Evolutionary conservation across 92 coral and sea anemone species (phyloP).

Genomic region (Porites divaricata): DNA sequence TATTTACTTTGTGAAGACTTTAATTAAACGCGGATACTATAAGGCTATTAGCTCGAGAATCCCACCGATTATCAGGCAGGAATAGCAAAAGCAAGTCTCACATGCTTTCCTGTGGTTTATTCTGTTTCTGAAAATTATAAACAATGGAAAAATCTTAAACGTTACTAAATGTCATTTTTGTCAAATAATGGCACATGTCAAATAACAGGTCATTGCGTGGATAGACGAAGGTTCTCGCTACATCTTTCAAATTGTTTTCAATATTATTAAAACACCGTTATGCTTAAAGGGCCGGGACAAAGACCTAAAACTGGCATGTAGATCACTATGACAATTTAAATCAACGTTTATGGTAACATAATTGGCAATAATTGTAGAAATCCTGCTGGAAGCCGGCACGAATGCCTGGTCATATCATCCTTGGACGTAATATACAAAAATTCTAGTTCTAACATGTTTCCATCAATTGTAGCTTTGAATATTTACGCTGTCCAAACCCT

Average conservation of each 20-base stretch:
- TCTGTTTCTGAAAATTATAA: not conserved
- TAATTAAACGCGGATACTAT: too few species aligned
- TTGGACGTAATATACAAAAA: too few species aligned
- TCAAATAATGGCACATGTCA: conserved; percentile 18
- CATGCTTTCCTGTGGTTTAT: conserved; percentile 3
- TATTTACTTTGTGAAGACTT: too few species aligned
- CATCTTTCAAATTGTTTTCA: not conserved
- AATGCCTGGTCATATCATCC: too few species aligned
- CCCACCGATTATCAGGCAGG: too few species aligned
- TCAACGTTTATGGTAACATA: not conserved
- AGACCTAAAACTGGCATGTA: not conserved
- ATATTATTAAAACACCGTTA: conserved; percentile 28
- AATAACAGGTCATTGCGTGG: conserved; percentile 14
- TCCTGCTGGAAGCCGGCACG: too few species aligned
- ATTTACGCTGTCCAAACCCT: too few species aligned
- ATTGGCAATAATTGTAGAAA: not conserved
- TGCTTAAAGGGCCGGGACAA: not conserved
- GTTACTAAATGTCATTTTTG: conserved; percentile 13
- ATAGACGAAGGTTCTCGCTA: not conserved
- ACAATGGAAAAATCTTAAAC: conserved; percentile 12
- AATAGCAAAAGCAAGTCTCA: not conserved
- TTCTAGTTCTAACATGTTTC: too few species aligned
- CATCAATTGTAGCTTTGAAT: too few species aligned
- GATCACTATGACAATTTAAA: not conserved
- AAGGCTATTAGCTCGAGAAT: too few species aligned